Evolutionary conservation across 2,113 vertebrate genomes (phyloP).

Genomic region (Pachycephala philippinensis): DNA sequence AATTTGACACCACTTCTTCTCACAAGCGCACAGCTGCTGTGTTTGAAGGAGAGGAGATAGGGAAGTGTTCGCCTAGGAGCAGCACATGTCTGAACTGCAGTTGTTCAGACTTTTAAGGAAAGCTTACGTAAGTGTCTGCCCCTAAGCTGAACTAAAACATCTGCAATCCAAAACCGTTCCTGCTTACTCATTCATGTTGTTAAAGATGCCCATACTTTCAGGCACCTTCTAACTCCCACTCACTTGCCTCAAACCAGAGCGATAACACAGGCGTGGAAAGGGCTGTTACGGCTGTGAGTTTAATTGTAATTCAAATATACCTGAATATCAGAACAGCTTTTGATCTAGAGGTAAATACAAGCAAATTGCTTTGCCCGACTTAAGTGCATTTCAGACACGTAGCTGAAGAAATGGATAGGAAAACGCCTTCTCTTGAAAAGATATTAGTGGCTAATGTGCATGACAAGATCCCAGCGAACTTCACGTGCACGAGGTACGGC

Average conservation of each 20-base stretch:
- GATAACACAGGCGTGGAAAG: not conserved
- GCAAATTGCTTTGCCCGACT: not conserved
- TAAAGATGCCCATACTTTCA: not conserved
- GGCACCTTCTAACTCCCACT: slow-evolving; percentile 28
- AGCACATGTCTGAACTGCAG: not conserved
- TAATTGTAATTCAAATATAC: slow-evolving; percentile 30
- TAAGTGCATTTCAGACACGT: not conserved
- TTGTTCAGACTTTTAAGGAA: not conserved
- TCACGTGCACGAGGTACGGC: not conserved
- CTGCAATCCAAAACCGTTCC: not conserved
- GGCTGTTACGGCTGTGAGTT: not conserved
- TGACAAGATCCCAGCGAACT: not conserved
- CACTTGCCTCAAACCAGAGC: not conserved
- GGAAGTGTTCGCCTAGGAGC: not conserved
- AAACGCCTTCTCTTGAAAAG: not conserved
- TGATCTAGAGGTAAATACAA: slow-evolving; percentile 31
- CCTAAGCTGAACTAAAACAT: not conserved
- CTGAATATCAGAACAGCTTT: slow-evolving; percentile 28
- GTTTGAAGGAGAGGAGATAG: not conserved
- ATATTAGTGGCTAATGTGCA: not conserved
- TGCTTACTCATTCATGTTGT: not conserved
- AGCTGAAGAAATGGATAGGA: not conserved
- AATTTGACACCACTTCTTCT: not conserved
- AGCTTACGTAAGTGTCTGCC: not conserved
- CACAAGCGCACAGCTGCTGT: not conserved